Percentiles rank a stretch among this genome's conserved stretches.
phyloP scores from a whole-genome alignment of 2,888 invertebrate genomes.

The Halictus quadricinctus region DNA sequence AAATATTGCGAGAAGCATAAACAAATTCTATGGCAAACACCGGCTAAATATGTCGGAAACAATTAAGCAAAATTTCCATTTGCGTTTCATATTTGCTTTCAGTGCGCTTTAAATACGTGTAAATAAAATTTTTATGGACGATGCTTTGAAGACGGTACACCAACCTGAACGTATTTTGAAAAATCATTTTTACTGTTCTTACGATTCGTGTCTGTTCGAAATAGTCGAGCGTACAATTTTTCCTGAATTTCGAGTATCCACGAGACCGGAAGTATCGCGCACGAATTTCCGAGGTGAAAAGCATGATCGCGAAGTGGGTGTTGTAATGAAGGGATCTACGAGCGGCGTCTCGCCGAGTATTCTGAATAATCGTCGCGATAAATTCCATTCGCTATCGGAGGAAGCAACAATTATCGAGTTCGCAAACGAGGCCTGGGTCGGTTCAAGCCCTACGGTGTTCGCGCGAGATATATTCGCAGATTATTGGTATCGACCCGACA shows the following conservation, averaged over 20 bases:
- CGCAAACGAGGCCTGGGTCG: slow-evolving; percentile 30
- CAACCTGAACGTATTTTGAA: no score
- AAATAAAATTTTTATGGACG: no score
- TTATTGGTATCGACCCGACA: slow-evolving; percentile 47
- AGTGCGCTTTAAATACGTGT: no score
- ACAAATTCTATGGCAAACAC: no score
- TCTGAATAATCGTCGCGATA: slow-evolving; percentile 31
- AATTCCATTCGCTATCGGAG: slow-evolving; percentile 27
- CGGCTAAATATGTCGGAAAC: no score
- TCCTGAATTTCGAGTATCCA: neutral
- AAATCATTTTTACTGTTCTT: no score
- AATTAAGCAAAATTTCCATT: no score
- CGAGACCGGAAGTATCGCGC: neutral
- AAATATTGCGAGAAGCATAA: no score
- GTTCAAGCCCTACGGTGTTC: slow-evolving; percentile 19
- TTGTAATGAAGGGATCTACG: neutral
- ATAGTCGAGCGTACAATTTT: neutral
- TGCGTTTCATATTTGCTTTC: no score
- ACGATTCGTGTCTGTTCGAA: no score
- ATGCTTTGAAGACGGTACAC: no score
- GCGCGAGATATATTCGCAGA: slow-evolving; percentile 47
- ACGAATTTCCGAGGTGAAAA: neutral
- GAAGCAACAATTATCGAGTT: slow-evolving; percentile 55
- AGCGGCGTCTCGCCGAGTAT: neutral
- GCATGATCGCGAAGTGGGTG: neutral